Evolutionary conservation across 2,113 vertebrate species (phyloP), one percentile per base, ranked within the genome.

Genomic region (Pelodiscus sinensis): DNA sequence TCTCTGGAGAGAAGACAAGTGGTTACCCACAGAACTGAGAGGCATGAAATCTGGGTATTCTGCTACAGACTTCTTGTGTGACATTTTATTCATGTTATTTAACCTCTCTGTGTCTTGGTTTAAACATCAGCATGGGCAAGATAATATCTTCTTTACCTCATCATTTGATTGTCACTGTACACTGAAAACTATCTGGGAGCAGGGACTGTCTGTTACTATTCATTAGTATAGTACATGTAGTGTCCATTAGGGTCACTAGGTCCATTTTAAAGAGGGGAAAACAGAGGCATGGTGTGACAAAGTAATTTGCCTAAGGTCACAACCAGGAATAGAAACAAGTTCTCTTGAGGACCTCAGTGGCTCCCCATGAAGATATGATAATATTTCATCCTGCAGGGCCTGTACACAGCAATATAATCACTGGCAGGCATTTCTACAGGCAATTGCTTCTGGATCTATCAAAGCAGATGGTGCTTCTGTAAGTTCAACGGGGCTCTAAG

Each of bases 401-500:
- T 16, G 2, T 52, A 75, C 35, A 3, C 14, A 77, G 77, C 87
- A 88, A 1, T 1, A 2, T 52, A 38, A 57, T 9, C 9, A 4
- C 0, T 0, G 55, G 3, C 9, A 8, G 15, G n/a, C 31, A 58
- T 50, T 77, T 50, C 35, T 25, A 38, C 4, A 15, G 31, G 12
- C 22, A n/a, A 86, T 81, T 86, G 5, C 21, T 65, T 15, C n/a
- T 1, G 0, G 0, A 58, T 35, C 2, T 2, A 2, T 52, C 22
- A 13, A 60, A 75, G 6, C 14, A 18, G 27, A 2, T 3, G 5
- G 0, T 6, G 89, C 56, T 77, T 77, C 65, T 71, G 25, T 31
- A 12, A 8, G 4, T 0, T 51, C 9, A 18, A 29, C 19, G 1
- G 3, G 5, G 16, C 54, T 27, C 73, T 71, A 71, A 19, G n/a